phyloP scores from a whole-genome alignment of 2,113 vertebrate species.

The Eonycteris spelaea region DNA sequence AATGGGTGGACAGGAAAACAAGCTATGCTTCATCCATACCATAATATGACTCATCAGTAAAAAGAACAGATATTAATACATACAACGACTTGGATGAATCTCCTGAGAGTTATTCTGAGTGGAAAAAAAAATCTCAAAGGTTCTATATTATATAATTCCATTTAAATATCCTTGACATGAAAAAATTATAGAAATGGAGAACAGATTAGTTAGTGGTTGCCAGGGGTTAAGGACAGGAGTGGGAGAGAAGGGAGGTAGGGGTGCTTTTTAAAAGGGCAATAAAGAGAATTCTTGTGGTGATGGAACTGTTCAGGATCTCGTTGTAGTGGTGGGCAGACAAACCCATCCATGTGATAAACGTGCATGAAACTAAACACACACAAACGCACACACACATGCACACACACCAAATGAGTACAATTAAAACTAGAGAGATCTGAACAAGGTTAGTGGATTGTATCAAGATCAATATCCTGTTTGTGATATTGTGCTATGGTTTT shows the following conservation, averaged over 20 bases:
- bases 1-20: background rate
- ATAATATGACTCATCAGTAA: background rate
- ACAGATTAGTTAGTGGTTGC: background rate
- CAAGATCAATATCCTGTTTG: background rate
- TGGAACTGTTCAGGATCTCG: background rate
- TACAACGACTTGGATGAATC: background rate
- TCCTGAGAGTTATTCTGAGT: background rate
- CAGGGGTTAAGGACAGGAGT: background rate
- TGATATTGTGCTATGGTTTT: background rate
- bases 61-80: background rate
- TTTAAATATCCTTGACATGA: background rate
- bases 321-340: background rate
- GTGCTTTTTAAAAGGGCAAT: background rate
- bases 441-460: background rate
- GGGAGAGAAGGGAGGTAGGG: background rate
- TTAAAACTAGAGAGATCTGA: background rate
- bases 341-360: background rate
- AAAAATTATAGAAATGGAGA: background rate
- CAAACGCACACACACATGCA: background rate
- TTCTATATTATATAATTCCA: background rate
- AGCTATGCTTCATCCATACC: background rate
- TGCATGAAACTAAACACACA: background rate
- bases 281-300: background rate
- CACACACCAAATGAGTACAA: background rate
- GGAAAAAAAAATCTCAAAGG: background rate